Conservation (phyloP, 2,888 invertebrate genomes). For the Pyralis farinalis region DNA sequence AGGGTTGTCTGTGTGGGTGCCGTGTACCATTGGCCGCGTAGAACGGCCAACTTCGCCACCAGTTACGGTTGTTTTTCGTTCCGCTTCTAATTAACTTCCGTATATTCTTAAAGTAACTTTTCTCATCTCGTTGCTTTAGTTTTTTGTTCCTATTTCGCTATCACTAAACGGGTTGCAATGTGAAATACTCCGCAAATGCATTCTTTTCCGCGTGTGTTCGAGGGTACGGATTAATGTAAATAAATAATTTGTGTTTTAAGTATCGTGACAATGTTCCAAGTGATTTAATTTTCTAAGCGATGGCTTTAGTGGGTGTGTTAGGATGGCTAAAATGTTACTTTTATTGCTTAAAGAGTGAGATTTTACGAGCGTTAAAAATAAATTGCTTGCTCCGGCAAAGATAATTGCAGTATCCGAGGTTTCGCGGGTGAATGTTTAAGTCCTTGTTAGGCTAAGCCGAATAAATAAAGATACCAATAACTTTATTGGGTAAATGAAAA, state of each 20-base stretch:
- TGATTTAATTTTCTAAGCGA: constrained; percentile 43
- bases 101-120: constrained; percentile 79
- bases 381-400: constrained; percentile 58
- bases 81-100: constrained; percentile 80
- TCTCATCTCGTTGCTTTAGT: constrained; percentile 69
- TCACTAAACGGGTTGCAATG: constrained; percentile 50
- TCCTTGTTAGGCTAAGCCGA: constrained; percentile 47
- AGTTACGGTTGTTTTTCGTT: constrained; percentile 82
- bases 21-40: constrained; percentile 78
- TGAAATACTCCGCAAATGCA: constrained; percentile 23
- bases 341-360: constrained; percentile 74
- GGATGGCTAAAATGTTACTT: constrained; percentile 73
- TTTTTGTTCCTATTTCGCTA: constrained; percentile 53
- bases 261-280: constrained; percentile 63
- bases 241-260: constrained; percentile 55
- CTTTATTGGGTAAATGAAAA: constrained; percentile 6
- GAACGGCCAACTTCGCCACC: constrained; percentile 81
- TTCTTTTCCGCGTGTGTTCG: constrained; percentile 51
- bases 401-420: constrained; percentile 57
- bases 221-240: constrained; percentile 43
- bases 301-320: constrained; percentile 49
- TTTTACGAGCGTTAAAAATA: constrained; percentile 77
- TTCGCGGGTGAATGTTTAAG: constrained; percentile 64
- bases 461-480: too few relatives aligned
- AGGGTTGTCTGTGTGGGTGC: constrained; percentile 70